Evolutionary conservation across 1,140 invertebrate species (phyloP).

Genomic region (Hylaeus volcanicus): DNA sequence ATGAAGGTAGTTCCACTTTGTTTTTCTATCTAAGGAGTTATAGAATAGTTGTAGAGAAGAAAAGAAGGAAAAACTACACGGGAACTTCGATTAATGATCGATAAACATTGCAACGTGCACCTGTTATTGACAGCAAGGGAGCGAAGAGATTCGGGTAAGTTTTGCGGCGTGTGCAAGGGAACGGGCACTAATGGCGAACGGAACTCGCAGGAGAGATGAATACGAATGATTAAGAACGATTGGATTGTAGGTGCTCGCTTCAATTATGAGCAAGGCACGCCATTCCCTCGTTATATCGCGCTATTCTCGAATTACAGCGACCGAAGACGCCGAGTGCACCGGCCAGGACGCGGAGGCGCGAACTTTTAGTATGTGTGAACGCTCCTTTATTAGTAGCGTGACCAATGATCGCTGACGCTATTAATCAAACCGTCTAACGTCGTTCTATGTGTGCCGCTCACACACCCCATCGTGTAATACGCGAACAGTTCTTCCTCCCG

Average conservation of each 20-base stretch:
- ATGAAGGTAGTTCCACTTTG: too few relatives aligned
- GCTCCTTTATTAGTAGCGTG: slow-evolving; percentile 80
- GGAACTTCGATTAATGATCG: not conserved
- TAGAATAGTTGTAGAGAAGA: too few relatives aligned
- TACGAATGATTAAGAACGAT: slow-evolving; percentile 79
- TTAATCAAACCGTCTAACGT: slow-evolving; percentile 78
- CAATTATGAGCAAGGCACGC: slow-evolving; percentile 77
- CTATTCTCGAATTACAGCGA: slow-evolving; percentile 54
- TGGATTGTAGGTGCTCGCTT: slow-evolving; percentile 76
- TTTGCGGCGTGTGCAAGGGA: slow-evolving; percentile 45
- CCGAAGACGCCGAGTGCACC: slow-evolving; percentile 40
- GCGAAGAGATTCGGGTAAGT: slow-evolving; percentile 34
- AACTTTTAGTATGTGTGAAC: slow-evolving; percentile 78
- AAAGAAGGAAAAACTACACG: too few relatives aligned
- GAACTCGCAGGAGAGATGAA: slow-evolving; percentile 70
- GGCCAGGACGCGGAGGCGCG: slow-evolving; percentile 65
- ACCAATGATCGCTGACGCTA: slow-evolving; percentile 78
- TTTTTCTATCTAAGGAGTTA: too few relatives aligned
- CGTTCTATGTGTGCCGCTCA: slow-evolving; percentile 26
- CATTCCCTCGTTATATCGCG: slow-evolving; percentile 78
- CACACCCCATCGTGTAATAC: not conserved
- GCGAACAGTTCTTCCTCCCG: slow-evolving; percentile 23
- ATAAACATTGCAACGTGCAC: not conserved
- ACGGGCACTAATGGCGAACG: slow-evolving; percentile 56
- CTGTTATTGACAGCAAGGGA: slow-evolving; percentile 24